Evolutionary conservation across 2,797 vertebrate genomes (phyloP), one percentile per base, ranked within the genome.

Genomic region (Gephyroberyx darwinii): DNA sequence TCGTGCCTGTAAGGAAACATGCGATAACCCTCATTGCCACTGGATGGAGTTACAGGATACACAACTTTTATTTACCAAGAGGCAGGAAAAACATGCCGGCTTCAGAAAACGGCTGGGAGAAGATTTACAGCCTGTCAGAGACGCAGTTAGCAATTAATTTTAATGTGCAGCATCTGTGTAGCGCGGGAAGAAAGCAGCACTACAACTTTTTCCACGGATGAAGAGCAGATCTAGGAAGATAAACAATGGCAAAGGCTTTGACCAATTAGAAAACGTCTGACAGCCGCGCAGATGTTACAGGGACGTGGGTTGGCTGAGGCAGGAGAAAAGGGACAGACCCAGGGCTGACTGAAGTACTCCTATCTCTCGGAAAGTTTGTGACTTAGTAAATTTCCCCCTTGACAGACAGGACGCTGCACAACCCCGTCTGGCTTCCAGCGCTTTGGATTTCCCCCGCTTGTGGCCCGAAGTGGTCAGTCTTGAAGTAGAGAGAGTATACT

Each of bases 291-390:
- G 30, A 53, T 71, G 75, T 19, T 0, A 82, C 47, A 0, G 13
- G 0, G 37, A 1, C 0, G 0, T 4, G n/a, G 77, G 79, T 88
- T 86, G 82, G 80, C 57, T 59, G 59, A 41, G 0, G 22, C 14
- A 1, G 41, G 1, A 43, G 64, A 0, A n/a, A 22, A 7, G 3
- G 30, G n/a, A 26, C 43, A 30, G 50, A 6, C 31, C 31, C 56
- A 26, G 65, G 22, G 2, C 52, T 20, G 26, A 12, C 5, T 9
- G 13, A 4, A 41, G 19, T 2, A 52, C 51, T 33, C 5, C 5
- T 12, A 13, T 51, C 22, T 4, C n/a, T 3, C 20, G 30, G 3
- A 31, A 74, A 78, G 19, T 75, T 78, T 14, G 12, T 5, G 20
- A 65, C 19, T 58, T 45, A 26, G 22, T 5, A 20, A 22, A 5